phyloP scores from a whole-genome alignment of 2,888 invertebrate species.

The Pilophorus perplexus region DNA sequence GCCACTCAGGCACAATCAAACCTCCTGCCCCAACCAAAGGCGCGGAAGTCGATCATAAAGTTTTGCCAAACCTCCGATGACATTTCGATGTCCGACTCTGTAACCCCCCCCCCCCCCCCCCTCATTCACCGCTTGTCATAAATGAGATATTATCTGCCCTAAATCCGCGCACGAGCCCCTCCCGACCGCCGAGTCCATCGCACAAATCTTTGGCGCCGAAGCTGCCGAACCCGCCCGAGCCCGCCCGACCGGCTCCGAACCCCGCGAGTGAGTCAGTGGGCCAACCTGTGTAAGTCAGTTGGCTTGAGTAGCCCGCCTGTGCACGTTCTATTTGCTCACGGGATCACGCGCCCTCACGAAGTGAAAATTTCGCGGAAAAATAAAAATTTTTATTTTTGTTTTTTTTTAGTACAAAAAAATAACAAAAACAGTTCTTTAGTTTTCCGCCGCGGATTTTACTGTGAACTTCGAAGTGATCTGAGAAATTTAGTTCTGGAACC shows the following conservation, averaged over 20 bases:
- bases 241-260: slow-evolving; percentile 48
- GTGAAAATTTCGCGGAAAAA: background rate
- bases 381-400: background rate
- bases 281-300: slow-evolving; percentile 46
- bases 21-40: no score
- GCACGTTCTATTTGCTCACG: slow-evolving; percentile 12
- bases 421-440: background rate
- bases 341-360: background rate
- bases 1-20: no score
- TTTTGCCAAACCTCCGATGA: no score
- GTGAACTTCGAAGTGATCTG: background rate
- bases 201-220: no score
- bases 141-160: no score
- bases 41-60: no score
- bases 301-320: slow-evolving; percentile 39
- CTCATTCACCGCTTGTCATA: no score
- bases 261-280: slow-evolving; percentile 51
- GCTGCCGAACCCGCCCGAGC: no score
- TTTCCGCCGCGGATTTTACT: background rate
- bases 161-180: no score
- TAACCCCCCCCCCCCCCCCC: no score
- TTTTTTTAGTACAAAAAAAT: background rate
- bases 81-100: no score
- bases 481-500: background rate
- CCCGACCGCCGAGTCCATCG: no score